Evolutionary conservation across 2,888 invertebrate genomes (phyloP).

Genomic region (Amiota minor): DNA sequence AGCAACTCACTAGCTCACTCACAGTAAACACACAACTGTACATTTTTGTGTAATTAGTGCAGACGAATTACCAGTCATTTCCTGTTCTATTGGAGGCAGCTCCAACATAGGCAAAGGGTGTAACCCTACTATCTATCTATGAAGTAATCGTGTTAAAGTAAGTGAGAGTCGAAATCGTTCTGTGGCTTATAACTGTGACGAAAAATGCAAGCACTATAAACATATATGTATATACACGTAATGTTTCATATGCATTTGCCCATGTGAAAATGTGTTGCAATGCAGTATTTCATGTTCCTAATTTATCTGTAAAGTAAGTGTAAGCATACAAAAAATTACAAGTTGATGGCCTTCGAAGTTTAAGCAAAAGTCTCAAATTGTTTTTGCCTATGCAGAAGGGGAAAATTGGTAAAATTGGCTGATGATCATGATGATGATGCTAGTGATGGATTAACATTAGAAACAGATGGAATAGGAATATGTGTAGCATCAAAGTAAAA

Average conservation of each 20-base stretch:
- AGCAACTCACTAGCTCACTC: background rate
- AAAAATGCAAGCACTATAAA: background rate
- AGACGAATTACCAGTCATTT: slow-evolving; percentile 22
- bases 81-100: slow-evolving; percentile 10
- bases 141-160: too few relatives aligned
- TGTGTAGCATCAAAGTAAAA: too few relatives aligned
- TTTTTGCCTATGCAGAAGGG: background rate
- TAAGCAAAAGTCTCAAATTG: slow-evolving; percentile 18
- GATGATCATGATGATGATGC: background rate
- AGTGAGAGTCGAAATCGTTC: too few relatives aligned
- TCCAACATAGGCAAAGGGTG: background rate
- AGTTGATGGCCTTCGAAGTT: slow-evolving; percentile 14
- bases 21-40: background rate
- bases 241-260: background rate
- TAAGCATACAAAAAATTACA: background rate
- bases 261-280: too few relatives aligned
- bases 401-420: too few relatives aligned
- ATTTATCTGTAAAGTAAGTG: background rate
- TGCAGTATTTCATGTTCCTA: slow-evolving; percentile 15
- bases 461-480: too few relatives aligned
- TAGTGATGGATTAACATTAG: background rate
- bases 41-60: slow-evolving; percentile 22
- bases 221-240: background rate
- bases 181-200: too few relatives aligned
- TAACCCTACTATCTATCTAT: background rate